Base-by-base conservation (phyloP, 2,888 invertebrate genomes). In the Tipula lateralis region DNA sequence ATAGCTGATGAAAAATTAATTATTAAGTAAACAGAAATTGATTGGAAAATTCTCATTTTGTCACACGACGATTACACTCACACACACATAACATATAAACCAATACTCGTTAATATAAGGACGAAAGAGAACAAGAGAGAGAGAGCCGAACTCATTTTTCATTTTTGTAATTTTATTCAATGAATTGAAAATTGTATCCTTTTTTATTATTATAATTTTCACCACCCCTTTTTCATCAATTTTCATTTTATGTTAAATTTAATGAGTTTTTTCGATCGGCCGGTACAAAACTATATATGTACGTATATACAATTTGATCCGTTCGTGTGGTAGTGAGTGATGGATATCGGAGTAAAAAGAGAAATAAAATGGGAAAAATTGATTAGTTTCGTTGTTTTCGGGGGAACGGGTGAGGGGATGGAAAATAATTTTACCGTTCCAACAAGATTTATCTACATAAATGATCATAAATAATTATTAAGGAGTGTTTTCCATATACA, bases 11-110 rank as follows among this genome's bases (percentile, higher is more conserved):
- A 66, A 66, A 66, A 66, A 66, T 24, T 66, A 66, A 66, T 66
- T 24, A 66, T n/a, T 66, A 66, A 66, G 66, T 66, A 66, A 66
- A 66, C 66, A 66, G 66, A 66, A 66, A 66, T 24, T 66, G 66
- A 66, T 66, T 66, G 66, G 24, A 66, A 66, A 66, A 24, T 66
- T 24, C 24, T 24, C 24, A 24, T 66, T 66, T 24, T 24, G n/a
- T 66, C 66, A 66, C 24, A 24, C 19, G 24, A 24, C 24, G 16
- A 50, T n/a, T 44, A 44, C n/a, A n/a, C n/a, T n/a, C n/a, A n/a
- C n/a, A n/a, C n/a, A 13, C 39, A 39, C 13, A 39, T 39, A 39
- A 32, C 32, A 32, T n/a, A n/a, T n/a, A n/a, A n/a, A n/a, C n/a
- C n/a, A n/a, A n/a, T n/a, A n/a, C n/a, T n/a, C n/a, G n/a, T n/a